Base-by-base conservation (phyloP, 2,797 vertebrate genomes). In the Peromyscus melanophrys region DNA sequence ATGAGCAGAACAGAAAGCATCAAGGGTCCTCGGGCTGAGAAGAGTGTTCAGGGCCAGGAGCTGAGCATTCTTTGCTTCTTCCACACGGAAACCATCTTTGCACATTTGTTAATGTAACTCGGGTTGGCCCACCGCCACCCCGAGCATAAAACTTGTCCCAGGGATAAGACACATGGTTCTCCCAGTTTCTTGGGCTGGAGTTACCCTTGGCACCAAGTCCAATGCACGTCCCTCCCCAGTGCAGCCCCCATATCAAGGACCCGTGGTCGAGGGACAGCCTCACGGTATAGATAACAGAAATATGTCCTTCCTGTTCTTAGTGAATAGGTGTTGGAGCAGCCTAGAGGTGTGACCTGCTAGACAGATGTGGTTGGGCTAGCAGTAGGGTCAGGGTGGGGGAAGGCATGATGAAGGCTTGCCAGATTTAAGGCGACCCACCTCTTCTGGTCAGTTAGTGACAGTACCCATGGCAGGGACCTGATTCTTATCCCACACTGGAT, bases 181-280 rank as follows among this genome's bases (percentile, higher is more conserved):
- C 46, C 49, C 14, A n/a, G 4, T 46, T 6, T 4, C 57, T 16
- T 21, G 29, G 65, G 19, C 0, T 16, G 21, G 59, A 19, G 16
- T n/a, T 59, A 49, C 17, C 52, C 63, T n/a, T 12, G 14, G 52
- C 6, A 34, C 27, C 12, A 40, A 25, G 14, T n/a, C 59, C 19
- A 2, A 37, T 4, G 3, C 37, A 16, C 11, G 16, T 16, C 37
- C 19, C 11, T 31, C n/a, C 25, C 3, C 1, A 31, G 17, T 13
- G 29, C 27, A 71, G 19, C 10, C 29, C 88, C n/a, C 21, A 43
- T 52, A 76, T 43, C 1, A 7, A 65, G 75, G 57, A 12, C 19
- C 4, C 3, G 12, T 1, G 3, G 17, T 25, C 4, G 4, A n/a
- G 1, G 2, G 10, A 59, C 12, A 10, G 55, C 14, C 19, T 1